These are phyloP conservation scores for Glaucidium brasilianum DNA, from an alignment of 2,113 vertebrate species.

Conservation along the genomic window DNA sequence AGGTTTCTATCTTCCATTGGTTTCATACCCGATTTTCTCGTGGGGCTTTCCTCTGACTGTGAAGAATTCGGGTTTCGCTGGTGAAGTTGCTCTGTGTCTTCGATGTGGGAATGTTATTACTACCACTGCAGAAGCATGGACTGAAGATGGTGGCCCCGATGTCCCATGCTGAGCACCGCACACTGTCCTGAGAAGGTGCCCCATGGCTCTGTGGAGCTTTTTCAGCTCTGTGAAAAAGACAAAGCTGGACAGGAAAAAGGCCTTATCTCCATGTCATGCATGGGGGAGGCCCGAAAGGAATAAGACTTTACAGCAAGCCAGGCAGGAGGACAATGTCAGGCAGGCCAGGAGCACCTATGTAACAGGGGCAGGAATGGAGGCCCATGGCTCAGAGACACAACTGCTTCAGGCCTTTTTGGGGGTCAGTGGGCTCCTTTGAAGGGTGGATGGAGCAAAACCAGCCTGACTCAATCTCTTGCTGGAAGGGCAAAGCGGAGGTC, in stretches of 20 bases:
- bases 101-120: neutral
- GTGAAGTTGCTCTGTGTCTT: neutral
- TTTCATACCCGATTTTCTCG: neutral
- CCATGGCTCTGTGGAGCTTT: neutral
- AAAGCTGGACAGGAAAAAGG: neutral
- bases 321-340: neutral
- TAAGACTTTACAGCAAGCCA: neutral
- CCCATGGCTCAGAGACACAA: neutral
- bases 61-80: neutral
- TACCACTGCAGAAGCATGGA: neutral
- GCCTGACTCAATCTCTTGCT: neutral
- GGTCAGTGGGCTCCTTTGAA: neutral
- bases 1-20: neutral
- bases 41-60: neutral
- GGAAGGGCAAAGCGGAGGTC: neutral
- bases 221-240: neutral
- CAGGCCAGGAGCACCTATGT: neutral
- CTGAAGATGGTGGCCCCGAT: neutral
- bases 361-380: neutral
- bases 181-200: neutral
- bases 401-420: fast-evolving
- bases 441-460: neutral
- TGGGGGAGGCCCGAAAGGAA: neutral
- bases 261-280: neutral
- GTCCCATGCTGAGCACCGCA: neutral